phyloP scores from a whole-genome alignment of 2,888 invertebrate species.

The Melanotus villosus region DNA sequence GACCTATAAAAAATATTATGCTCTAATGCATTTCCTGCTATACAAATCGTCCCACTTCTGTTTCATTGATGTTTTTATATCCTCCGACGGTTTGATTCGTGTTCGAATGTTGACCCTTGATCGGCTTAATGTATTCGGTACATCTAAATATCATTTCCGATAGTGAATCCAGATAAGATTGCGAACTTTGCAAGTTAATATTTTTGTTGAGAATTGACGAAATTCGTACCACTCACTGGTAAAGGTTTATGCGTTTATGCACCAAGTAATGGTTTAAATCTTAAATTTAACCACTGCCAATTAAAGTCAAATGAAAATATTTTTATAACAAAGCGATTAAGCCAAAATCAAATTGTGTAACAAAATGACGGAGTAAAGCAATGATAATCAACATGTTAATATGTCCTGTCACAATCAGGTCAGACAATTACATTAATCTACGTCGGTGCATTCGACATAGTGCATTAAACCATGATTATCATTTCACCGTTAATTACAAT shows the following conservation, averaged over 20 bases:
- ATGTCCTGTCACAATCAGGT: conserved; percentile 1
- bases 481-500: conserved; percentile 11
- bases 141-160: too few relatives aligned
- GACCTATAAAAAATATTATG: conserved; percentile 18
- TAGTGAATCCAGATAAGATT: too few relatives aligned
- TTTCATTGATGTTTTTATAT: conserved; percentile 5
- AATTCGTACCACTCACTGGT: too few relatives aligned
- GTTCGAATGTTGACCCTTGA: conserved; percentile 1
- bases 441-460: conserved; percentile 1
- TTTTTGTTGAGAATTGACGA: too few relatives aligned
- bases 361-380: background rate
- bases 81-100: background rate
- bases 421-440: conserved; percentile 6
- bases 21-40: conserved; percentile 1
- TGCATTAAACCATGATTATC: background rate
- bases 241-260: too few relatives aligned
- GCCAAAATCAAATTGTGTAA: conserved; percentile 1
- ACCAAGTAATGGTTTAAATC: too few relatives aligned
- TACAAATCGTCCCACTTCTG: conserved; percentile 1
- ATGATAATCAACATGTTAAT: background rate
- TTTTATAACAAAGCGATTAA: too few relatives aligned
- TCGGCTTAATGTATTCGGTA: background rate
- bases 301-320: too few relatives aligned
- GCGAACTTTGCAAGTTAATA: too few relatives aligned
- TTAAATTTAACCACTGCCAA: too few relatives aligned